phyloP scores from a whole-genome alignment of 2,888 invertebrate species.

The Charanyca ferruginea region DNA sequence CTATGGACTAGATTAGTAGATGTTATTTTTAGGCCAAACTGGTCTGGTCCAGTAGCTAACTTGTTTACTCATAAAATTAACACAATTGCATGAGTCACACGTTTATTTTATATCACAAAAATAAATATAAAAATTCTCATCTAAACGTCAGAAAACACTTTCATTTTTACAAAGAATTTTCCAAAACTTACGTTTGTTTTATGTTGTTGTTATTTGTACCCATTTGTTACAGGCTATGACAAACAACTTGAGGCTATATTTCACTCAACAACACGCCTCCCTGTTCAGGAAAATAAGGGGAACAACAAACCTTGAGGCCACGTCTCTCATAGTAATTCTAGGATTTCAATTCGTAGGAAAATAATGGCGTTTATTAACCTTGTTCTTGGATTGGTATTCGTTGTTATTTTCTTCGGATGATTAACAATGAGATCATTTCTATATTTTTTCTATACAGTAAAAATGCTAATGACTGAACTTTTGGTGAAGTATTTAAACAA shows the following conservation, averaged over 20 bases:
- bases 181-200: conserved; percentile 53
- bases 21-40: conserved; percentile 15
- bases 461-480: no score
- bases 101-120: not conserved
- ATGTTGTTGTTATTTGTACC: conserved; percentile 58
- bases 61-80: conserved; percentile 15
- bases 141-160: conserved; percentile 29
- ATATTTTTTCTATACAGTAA: no score
- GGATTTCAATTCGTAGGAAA: conserved; percentile 24
- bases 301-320: conserved; percentile 37
- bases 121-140: conserved; percentile 21
- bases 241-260: conserved; percentile 68
- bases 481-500: no score
- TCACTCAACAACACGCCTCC: conserved; percentile 66
- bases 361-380: conserved; percentile 12
- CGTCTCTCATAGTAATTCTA: conserved; percentile 22
- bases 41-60: conserved; percentile 33
- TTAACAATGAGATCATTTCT: not conserved
- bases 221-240: conserved; percentile 65
- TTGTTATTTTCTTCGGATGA: not conserved
- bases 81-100: conserved; percentile 12
- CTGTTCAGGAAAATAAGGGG: conserved; percentile 62
- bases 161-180: conserved; percentile 22
- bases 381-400: not conserved
- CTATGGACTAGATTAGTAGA: conserved; percentile 13